phyloP scores from a whole-genome alignment of 2,888 invertebrate genomes.

The Morinoia aosen region DNA sequence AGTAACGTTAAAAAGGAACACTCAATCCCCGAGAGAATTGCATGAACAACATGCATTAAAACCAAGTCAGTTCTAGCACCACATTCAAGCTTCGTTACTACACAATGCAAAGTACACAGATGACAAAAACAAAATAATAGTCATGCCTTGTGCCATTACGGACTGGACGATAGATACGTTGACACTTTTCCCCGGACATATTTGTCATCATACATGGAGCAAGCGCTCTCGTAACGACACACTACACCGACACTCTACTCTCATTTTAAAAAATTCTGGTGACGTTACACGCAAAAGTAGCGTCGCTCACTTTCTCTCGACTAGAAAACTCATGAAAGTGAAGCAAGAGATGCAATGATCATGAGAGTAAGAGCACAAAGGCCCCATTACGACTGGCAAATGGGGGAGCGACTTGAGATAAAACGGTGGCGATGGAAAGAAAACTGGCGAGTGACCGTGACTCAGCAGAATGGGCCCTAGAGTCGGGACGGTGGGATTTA shows the following conservation, averaged over 20 bases:
- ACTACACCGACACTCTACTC: not conserved
- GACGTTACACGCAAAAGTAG: not conserved
- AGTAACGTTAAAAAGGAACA: not conserved
- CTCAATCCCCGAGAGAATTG: not conserved
- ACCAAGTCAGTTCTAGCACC: not conserved
- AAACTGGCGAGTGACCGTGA: constrained; percentile 40
- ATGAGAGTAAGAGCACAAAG: constrained; percentile 4
- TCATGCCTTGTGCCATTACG: not conserved
- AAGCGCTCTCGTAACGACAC: not conserved
- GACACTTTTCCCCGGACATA: not conserved
- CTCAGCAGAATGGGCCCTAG: constrained; percentile 36
- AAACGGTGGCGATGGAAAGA: not conserved
- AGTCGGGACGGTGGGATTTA: not conserved
- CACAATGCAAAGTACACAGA: not conserved
- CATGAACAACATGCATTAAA: not conserved
- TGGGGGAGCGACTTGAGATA: constrained; percentile 14
- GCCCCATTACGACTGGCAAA: constrained; percentile 21
- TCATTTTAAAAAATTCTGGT: not conserved
- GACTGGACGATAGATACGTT: not conserved
- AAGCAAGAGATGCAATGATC: not conserved
- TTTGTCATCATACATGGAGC: not conserved
- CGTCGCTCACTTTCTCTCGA: not conserved
- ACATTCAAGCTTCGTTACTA: not conserved
- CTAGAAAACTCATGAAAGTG: not conserved
- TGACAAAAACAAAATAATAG: not conserved